phyloP scores from a whole-genome alignment of 1,140 invertebrate genomes.

The Melipona quadrifasciata region DNA sequence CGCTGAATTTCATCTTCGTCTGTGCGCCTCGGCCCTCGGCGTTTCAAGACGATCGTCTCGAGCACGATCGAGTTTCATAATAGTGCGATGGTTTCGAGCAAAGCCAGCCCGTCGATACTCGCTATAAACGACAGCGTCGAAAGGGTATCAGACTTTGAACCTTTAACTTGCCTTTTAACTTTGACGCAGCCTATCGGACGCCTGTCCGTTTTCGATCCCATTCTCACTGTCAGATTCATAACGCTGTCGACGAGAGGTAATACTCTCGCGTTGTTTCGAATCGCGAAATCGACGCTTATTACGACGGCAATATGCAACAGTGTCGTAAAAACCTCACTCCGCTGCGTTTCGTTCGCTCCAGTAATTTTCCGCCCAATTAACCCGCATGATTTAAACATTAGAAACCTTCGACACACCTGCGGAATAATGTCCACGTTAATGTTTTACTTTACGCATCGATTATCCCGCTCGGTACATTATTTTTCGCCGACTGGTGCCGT shows the following conservation, averaged over 20 bases:
- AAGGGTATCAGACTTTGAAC: background rate
- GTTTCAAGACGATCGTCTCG: conserved; percentile 17
- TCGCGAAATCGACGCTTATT: background rate
- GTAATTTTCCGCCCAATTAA: background rate
- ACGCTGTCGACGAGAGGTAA: background rate
- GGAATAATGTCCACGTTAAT: background rate
- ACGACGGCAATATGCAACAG: background rate
- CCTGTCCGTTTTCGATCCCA: background rate
- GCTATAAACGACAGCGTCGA: background rate
- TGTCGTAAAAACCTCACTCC: background rate
- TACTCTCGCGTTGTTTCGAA: background rate
- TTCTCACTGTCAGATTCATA: background rate
- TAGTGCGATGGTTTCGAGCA: background rate
- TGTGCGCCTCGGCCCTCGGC: background rate
- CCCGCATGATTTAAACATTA: conserved; percentile 16
- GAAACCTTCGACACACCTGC: background rate
- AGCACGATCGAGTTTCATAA: conserved; percentile 35
- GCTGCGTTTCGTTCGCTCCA: background rate
- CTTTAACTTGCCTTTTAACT: background rate
- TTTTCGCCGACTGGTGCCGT: background rate
- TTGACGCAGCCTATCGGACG: too few relatives aligned
- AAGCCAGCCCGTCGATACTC: background rate
- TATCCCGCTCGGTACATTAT: background rate
- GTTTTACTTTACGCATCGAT: background rate
- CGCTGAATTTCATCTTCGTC: conserved; percentile 38